Base-by-base conservation (phyloP, 2,797 vertebrate species). In the Phylloscopus collybita region DNA sequence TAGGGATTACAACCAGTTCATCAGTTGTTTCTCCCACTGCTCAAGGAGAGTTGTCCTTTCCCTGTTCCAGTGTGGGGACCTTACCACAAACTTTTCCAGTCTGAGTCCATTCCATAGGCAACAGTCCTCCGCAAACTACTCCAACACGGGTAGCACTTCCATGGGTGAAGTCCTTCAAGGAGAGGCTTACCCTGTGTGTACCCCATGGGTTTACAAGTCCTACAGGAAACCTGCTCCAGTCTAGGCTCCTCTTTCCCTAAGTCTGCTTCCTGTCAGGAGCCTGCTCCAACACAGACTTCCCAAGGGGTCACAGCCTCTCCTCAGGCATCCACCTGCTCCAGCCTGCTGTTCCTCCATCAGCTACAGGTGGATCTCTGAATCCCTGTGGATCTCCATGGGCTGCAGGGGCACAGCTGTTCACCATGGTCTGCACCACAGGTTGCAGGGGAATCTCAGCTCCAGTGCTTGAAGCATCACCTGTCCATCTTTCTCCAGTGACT, bases 281-380 rank as follows among this genome's bases (percentile, higher is more conserved):
- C 17, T 61, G 26, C 13, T 71, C n/a, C 27, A 82, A 38, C 18
- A 38, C n/a, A 32, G 27, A 26, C 14, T 3, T 36, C 27, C 38
- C 47, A 38, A 2, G 7, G 14, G 0, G 0, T 27, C 49, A 62
- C n/a, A 26, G 18, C 40, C 6, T 54, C 22, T 6, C 45, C 26
- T 36, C 40, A 45, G 49, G 22, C 14, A 45, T 11, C 32, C 27
- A 26, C 5, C 17, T 36, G 38, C 27, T 36, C 22, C 5, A 23
- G 11, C 1, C 1, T 15, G 11, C 47, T 38, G 3, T 11, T 61
- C 14, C 5, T 62, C 22, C 17, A 14, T 4, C 0, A 0, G 13
- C 45, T 44, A 2, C 11, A 16, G 21, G 38, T 11, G 17, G 25
- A 26, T 53, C 22, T 71, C 38, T 61, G 21, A 3, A 44, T 44